Percentiles rank a stretch among this genome's conserved stretches.
These are phyloP conservation scores for Azorinus chamasolen DNA, from an alignment of 2,888 invertebrate species.

Conservation along the genomic window DNA sequence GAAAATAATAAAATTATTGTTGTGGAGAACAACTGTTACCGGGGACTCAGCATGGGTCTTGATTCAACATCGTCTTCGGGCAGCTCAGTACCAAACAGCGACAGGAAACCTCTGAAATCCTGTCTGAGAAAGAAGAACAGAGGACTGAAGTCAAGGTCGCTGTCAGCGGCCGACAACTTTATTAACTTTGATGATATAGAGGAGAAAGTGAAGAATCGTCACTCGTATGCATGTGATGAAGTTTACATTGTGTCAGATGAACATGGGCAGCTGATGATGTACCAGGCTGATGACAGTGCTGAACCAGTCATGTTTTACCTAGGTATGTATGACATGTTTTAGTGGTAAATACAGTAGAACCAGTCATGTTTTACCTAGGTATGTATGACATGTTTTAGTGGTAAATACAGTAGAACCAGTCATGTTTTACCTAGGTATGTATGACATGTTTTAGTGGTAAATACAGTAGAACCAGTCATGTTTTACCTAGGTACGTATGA, in stretches of 20 bases:
- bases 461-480: too few relatives aligned
- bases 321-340: constrained; percentile 27
- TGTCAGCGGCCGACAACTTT: constrained; percentile 73
- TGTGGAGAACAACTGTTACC: constrained; percentile 45
- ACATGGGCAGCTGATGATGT: constrained; percentile 67
- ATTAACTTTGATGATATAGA: constrained; percentile 62
- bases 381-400: too few relatives aligned
- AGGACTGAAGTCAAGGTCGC: constrained; percentile 72
- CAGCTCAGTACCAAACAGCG: constrained; percentile 68
- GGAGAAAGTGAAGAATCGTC: constrained; percentile 72
- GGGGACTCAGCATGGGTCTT: constrained; percentile 49
- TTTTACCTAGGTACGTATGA: too few relatives aligned
- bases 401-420: too few relatives aligned
- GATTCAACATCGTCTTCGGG: constrained; percentile 70
- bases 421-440: too few relatives aligned
- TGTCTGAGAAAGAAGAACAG: constrained; percentile 76
- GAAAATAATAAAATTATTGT: constrained; percentile 54
- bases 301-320: constrained; percentile 70
- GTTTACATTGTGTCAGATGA: constrained; percentile 73
- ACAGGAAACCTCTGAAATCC: constrained; percentile 81
- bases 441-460: too few relatives aligned
- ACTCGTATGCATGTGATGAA: constrained; percentile 82
- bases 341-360: too few relatives aligned
- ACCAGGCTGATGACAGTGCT: constrained; percentile 56
- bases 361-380: too few relatives aligned